Evolutionary conservation across 2,888 invertebrate species (phyloP).

Genomic region (Pardosa pseudoannulata): DNA sequence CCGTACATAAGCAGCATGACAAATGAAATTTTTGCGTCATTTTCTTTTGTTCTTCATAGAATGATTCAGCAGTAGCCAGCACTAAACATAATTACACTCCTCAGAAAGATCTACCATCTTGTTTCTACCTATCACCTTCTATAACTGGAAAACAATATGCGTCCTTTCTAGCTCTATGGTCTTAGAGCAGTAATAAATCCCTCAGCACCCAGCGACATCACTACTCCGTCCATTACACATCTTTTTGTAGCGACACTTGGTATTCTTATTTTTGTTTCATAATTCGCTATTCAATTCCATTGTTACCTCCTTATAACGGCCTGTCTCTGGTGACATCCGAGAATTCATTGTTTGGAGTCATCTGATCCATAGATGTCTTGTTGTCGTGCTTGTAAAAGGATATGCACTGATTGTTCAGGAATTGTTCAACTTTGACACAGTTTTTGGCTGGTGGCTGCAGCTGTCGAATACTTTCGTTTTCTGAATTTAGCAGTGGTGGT

Average conservation of each 20-base stretch:
- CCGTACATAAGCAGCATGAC: too few relatives aligned
- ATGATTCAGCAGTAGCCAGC: too few relatives aligned
- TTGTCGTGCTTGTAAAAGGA: not conserved
- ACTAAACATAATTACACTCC: too few relatives aligned
- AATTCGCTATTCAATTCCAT: not conserved
- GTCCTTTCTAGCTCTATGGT: not conserved
- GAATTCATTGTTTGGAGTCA: constrained; percentile 10
- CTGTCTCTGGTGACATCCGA: not conserved
- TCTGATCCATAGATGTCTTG: not conserved
- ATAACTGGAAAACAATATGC: not conserved
- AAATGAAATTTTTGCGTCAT: too few relatives aligned
- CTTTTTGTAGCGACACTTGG: not conserved
- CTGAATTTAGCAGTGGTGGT: not conserved
- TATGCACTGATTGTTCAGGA: constrained; percentile 3
- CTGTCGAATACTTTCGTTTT: not conserved
- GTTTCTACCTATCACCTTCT: too few relatives aligned
- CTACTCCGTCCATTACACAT: not conserved
- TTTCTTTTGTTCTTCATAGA: too few relatives aligned
- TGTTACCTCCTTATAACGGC: not conserved
- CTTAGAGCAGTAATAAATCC: not conserved
- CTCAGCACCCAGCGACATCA: not conserved
- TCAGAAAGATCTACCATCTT: too few relatives aligned
- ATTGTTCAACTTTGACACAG: constrained; percentile 9
- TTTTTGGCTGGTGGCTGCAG: not conserved
- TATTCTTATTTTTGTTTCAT: not conserved